A percentile compares a stretch with the other conserved stretches of the same genome.
Evolutionary conservation across 2,113 vertebrate species (phyloP).

Genomic region (Dromiciops gliroides): DNA sequence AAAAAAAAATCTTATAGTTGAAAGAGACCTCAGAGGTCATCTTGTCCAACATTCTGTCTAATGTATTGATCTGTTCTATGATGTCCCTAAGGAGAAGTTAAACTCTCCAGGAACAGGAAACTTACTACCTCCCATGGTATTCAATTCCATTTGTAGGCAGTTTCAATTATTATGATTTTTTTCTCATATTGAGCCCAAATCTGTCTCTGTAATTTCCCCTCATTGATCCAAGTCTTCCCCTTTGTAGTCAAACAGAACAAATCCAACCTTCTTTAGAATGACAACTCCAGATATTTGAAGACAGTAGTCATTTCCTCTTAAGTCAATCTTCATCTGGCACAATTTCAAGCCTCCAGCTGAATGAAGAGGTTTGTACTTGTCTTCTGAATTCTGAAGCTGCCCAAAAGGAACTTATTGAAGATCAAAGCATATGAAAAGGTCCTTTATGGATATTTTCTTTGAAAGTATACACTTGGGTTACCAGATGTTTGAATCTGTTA

Average conservation of each 20-base stretch:
- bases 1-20: not conserved
- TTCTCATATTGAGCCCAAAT: not conserved
- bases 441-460: not conserved
- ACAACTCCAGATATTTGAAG: not conserved
- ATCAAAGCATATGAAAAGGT: not conserved
- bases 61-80: not conserved
- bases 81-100: not conserved
- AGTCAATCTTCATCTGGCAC: not conserved
- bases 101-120: not conserved
- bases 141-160: not conserved
- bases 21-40: not conserved
- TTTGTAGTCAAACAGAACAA: not conserved
- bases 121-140: not conserved
- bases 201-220: not conserved
- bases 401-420: not conserved
- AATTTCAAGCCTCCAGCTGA: not conserved
- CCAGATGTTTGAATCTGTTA: conserved; percentile 10
- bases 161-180: not conserved
- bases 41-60: not conserved
- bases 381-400: conserved; percentile 9
- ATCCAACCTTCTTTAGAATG: not conserved
- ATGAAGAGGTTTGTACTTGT: not conserved
- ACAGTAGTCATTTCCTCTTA: not conserved
- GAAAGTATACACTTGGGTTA: conserved; percentile 9
- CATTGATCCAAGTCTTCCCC: not conserved